These are phyloP conservation scores for Protonemura montana DNA, from an alignment of 2,888 invertebrate genomes.

Conservation along the genomic window DNA sequence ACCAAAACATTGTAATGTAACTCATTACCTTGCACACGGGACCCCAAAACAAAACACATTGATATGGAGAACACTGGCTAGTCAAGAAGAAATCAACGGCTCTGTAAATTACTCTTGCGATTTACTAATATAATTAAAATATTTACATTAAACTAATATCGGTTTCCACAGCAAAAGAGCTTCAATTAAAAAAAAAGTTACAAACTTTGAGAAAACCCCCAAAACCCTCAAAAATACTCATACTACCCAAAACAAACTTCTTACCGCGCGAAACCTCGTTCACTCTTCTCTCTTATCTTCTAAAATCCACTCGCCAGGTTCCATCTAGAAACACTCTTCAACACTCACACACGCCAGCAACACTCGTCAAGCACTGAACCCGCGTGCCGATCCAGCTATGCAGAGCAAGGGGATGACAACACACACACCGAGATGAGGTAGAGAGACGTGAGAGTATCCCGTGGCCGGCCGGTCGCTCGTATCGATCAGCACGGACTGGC, in stretches of 20 bases:
- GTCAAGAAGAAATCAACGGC: too few species aligned
- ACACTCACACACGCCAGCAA: background rate
- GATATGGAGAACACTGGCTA: too few species aligned
- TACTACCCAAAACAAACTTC: background rate
- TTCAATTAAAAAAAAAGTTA: too few species aligned
- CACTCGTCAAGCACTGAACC: background rate
- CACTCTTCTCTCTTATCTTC: background rate
- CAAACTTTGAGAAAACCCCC: too few species aligned
- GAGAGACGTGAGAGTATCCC: background rate
- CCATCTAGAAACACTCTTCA: background rate
- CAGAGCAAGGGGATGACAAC: background rate
- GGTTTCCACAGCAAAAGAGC: too few species aligned
- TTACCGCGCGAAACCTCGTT: background rate
- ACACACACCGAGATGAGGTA: background rate
- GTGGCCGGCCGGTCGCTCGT: constrained; percentile 23
- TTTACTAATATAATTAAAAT: too few species aligned
- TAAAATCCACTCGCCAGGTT: background rate
- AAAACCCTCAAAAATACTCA: too few species aligned
- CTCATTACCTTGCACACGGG: too few species aligned
- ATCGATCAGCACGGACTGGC: constrained; percentile 45
- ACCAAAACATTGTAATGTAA: too few species aligned
- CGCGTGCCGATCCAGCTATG: background rate
- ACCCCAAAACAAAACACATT: too few species aligned
- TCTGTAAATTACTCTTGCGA: too few species aligned
- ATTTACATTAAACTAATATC: too few species aligned